Percentiles rank a stretch among this genome's conserved stretches.
Evolutionary conservation across 2,113 vertebrate genomes (phyloP).

Genomic region (Sterrhoptilus dennistouni): DNA sequence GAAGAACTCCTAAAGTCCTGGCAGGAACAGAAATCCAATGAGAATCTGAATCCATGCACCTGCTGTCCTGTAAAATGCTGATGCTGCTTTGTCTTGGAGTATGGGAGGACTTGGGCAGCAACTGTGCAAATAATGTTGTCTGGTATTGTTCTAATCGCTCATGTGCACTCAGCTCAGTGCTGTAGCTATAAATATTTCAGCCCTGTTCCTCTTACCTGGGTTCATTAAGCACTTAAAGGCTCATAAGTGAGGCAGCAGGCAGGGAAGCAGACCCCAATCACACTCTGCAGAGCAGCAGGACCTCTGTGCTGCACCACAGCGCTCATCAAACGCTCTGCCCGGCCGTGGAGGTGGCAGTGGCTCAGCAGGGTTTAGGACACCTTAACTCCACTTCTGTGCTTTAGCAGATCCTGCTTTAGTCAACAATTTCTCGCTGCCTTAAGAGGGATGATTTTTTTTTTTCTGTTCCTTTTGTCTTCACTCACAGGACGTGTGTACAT

Average conservation of each 20-base stretch:
- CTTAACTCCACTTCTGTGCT: not conserved
- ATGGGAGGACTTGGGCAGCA: not conserved
- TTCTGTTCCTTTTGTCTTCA: not conserved
- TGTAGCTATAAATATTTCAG: constrained; percentile 55
- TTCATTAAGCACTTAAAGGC: constrained; percentile 44
- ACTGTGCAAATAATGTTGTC: not conserved
- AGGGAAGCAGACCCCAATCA: not conserved
- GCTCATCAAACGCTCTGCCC: not conserved
- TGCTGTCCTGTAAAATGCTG: not conserved
- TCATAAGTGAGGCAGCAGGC: not conserved
- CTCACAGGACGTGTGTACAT: not conserved
- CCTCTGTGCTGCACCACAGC: not conserved
- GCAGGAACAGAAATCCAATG: not conserved
- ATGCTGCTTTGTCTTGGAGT: constrained; percentile 26
- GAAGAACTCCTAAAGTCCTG: not conserved
- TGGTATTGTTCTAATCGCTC: not conserved
- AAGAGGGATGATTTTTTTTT: not conserved
- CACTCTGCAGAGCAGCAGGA: not conserved
- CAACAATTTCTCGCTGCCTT: not conserved
- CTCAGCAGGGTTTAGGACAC: not conserved
- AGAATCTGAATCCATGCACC: not conserved
- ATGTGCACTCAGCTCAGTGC: constrained; percentile 20
- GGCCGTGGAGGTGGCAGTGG: not conserved
- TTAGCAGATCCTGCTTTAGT: not conserved
- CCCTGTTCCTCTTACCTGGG: constrained; percentile 4